Evolutionary conservation across 2,797 vertebrate genomes (phyloP).

Genomic region (Chelidonichthys spinosus): DNA sequence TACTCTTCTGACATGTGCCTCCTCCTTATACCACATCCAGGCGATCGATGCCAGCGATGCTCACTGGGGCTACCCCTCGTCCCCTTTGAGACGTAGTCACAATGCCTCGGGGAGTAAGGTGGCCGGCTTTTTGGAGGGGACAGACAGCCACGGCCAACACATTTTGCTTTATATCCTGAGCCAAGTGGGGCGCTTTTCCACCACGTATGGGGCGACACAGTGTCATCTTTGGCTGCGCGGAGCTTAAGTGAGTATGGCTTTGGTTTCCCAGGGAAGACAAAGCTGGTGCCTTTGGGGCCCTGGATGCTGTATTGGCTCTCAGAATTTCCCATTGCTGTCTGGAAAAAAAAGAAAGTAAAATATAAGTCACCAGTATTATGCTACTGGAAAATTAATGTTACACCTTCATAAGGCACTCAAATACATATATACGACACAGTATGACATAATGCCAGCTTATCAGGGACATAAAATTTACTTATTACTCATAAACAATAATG

Average conservation of each 20-base stretch:
- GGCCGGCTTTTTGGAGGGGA: constrained; percentile 90
- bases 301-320: constrained; percentile 97
- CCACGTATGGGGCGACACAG: constrained; percentile 87
- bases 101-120: constrained; percentile 86
- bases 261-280: constrained; percentile 85
- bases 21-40: constrained; percentile 75
- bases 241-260: constrained; percentile 90
- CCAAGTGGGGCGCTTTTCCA: constrained; percentile 79
- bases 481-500: constrained; percentile 57
- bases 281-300: constrained; percentile 86
- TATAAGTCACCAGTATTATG: constrained; percentile 1
- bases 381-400: constrained; percentile 25
- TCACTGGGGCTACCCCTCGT: constrained; percentile 71
- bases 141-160: constrained; percentile 90
- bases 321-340: constrained; percentile 93
- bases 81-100: constrained; percentile 84
- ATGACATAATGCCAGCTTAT: constrained; percentile 50
- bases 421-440: constrained; percentile 24
- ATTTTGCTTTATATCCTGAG: constrained; percentile 88
- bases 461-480: constrained; percentile 37
- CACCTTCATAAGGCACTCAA: constrained; percentile 25
- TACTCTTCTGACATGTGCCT: constrained; percentile 82
- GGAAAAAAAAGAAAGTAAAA: constrained; percentile 38
- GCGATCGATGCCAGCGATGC: constrained; percentile 66
- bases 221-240: constrained; percentile 87